These are phyloP conservation scores for Epizoanthus ramosus DNA, from an alignment of 92 coral and sea anemone genomes.

Conservation along the genomic window DNA sequence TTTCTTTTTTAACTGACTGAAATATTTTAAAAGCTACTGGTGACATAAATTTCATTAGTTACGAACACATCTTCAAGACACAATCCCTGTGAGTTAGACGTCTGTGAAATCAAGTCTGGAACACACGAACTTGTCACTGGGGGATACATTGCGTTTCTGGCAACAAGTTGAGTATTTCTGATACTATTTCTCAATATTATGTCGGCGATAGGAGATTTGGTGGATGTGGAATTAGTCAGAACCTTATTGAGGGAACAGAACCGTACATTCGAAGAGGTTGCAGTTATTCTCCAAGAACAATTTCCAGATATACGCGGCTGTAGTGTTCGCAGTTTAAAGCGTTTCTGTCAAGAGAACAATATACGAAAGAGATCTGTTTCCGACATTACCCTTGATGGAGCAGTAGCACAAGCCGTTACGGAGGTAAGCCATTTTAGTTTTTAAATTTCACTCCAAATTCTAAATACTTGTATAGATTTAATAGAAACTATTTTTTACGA, in stretches of 20 bases:
- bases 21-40: too few species aligned
- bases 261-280: constrained; percentile 16
- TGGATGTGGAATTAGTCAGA: not conserved
- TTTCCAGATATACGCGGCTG: constrained; percentile 2
- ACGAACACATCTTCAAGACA: too few species aligned
- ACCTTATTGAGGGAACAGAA: not conserved
- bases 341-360: constrained; percentile 17
- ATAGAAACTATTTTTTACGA: too few species aligned
- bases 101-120: too few species aligned
- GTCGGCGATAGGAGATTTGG: constrained; percentile 2
- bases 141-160: too few species aligned
- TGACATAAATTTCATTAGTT: too few species aligned
- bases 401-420: constrained; percentile 8
- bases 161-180: too few species aligned
- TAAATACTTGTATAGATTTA: too few species aligned
- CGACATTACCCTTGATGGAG: not conserved
- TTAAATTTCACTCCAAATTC: too few species aligned
- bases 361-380: not conserved
- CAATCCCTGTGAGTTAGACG: too few species aligned
- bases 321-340: constrained; percentile 18
- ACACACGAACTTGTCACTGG: too few species aligned
- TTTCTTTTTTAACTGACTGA: too few species aligned
- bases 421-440: not conserved
- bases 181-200: not conserved
- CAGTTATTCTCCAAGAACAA: constrained; percentile 6